Conservation (phyloP, 1,140 invertebrate species). For the Eurosta solidaginis region DNA sequence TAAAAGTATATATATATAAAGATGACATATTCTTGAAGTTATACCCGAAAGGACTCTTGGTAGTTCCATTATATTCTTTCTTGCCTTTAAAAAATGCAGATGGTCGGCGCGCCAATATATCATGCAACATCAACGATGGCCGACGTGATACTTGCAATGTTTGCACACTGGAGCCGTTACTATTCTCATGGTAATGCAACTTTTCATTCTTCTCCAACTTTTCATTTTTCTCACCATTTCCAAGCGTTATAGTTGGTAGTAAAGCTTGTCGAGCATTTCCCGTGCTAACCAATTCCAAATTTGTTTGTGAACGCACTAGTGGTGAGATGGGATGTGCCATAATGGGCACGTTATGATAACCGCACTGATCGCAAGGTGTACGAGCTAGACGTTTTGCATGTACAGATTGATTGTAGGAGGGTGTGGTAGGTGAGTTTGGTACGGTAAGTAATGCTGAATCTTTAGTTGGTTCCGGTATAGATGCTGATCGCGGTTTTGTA, state of each 20-base stretch:
- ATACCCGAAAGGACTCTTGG: constrained; percentile 52
- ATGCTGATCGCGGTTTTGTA: constrained; percentile 48
- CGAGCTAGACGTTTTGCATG: constrained; percentile 48
- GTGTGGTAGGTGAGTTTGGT: not conserved
- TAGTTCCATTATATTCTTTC: constrained; percentile 52
- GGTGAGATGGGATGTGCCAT: constrained; percentile 56
- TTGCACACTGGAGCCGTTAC: constrained; percentile 34
- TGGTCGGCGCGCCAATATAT: constrained; percentile 58
- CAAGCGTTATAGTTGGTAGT: constrained; percentile 36
- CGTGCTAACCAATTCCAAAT: constrained; percentile 49
- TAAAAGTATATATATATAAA: not conserved
- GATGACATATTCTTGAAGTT: constrained; percentile 2
- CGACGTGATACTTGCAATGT: constrained; percentile 54
- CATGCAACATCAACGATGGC: constrained; percentile 54
- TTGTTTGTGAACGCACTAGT: constrained; percentile 53
- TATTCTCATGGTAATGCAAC: constrained; percentile 34
- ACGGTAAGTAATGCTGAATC: not conserved
- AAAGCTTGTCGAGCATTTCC: constrained; percentile 47
- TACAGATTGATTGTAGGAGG: constrained; percentile 31
- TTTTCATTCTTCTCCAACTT: constrained; percentile 37
- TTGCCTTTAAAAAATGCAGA: constrained; percentile 53
- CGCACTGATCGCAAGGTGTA: constrained; percentile 52
- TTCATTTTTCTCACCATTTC: not conserved
- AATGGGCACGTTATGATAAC: constrained; percentile 50
- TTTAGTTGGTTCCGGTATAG: constrained; percentile 36